These are phyloP conservation scores for Odontothrips loti DNA, from an alignment of 2,888 invertebrate genomes.

Conservation along the genomic window DNA sequence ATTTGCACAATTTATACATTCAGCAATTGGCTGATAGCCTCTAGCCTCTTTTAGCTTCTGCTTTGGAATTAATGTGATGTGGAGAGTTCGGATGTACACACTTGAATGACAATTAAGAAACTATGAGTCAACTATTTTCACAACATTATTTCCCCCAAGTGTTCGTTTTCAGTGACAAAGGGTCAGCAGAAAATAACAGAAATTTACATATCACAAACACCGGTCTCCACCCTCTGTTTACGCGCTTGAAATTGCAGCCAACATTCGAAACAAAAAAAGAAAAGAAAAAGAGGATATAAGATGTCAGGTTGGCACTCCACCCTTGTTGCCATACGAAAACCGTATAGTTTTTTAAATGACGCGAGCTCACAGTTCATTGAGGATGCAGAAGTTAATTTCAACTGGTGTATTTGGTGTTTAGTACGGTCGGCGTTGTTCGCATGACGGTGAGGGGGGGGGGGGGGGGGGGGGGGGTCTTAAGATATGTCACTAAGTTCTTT, in stretches of 20 bases:
- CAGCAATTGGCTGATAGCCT: neutral
- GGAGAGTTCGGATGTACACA: neutral
- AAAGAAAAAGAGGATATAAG: too few relatives aligned
- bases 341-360: too few relatives aligned
- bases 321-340: too few relatives aligned
- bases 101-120: neutral
- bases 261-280: neutral
- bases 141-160: neutral
- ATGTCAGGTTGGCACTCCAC: too few relatives aligned
- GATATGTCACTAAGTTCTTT: too few relatives aligned
- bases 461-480: too few relatives aligned
- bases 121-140: neutral
- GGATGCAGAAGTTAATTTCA: too few relatives aligned
- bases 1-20: neutral
- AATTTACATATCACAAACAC: neutral
- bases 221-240: neutral
- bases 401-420: too few relatives aligned
- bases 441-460: too few relatives aligned
- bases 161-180: neutral
- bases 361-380: too few relatives aligned
- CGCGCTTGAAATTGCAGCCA: slow-evolving; percentile 2
- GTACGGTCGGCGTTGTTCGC: too few relatives aligned
- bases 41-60: too few relatives aligned
- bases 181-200: neutral
- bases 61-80: neutral